A percentile compares a stretch with the other conserved stretches of the same genome.
Evolutionary conservation across 1,140 invertebrate genomes (phyloP).

Genomic region (Gerris buenoi): DNA sequence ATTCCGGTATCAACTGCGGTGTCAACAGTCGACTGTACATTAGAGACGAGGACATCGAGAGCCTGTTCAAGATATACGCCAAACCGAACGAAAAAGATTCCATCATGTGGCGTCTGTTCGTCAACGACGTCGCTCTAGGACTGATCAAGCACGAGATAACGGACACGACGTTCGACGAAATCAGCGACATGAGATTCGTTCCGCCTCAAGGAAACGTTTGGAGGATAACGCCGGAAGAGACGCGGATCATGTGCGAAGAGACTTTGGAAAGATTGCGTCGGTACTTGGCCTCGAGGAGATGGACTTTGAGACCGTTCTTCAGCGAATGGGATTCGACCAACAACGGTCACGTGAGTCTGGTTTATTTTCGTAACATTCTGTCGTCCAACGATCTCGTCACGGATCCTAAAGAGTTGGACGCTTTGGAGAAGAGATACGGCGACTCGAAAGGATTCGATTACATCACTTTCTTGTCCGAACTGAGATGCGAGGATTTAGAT

Average conservation of each 20-base stretch:
- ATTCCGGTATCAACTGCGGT: neutral
- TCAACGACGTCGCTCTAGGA: neutral
- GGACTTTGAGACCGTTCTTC: neutral
- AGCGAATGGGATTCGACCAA: neutral
- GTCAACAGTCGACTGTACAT: neutral
- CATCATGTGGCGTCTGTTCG: neutral
- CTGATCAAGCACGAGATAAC: neutral
- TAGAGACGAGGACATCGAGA: neutral
- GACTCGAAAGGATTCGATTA: neutral
- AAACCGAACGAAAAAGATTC: neutral
- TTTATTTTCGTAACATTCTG: neutral
- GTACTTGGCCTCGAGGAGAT: neutral
- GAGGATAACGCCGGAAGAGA: neutral
- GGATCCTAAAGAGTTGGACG: neutral
- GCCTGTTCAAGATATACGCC: neutral
- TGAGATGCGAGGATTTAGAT: neutral
- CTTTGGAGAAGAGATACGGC: neutral
- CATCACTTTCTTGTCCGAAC: neutral
- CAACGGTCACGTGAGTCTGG: neutral
- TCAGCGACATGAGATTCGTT: neutral
- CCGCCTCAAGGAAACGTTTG: neutral
- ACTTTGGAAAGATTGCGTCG: neutral
- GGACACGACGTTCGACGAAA: neutral
- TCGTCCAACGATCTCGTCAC: neutral
- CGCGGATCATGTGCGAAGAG: neutral